A percentile compares a stretch with the other conserved stretches of the same genome.
Evolutionary conservation across 37 sponge, comb jelly and placozoan genomes (phyloP).

Genomic region (Spongia lamella): DNA sequence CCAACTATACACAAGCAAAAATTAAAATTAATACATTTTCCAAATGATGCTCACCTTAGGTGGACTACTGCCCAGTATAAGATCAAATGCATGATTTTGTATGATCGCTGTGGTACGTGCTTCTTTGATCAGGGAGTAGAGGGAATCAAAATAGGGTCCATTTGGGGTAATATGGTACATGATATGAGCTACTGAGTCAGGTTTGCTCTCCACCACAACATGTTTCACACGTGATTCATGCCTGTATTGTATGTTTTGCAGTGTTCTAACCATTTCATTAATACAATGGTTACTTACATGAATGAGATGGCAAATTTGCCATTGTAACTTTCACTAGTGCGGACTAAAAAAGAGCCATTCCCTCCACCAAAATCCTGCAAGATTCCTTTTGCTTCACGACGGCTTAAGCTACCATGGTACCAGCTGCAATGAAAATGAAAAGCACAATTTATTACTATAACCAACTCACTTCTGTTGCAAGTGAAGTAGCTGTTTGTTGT

Average conservation of each 20-base stretch:
- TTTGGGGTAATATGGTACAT: slow-evolving; percentile 75
- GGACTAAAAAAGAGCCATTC: slow-evolving; percentile 72
- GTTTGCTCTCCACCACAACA: slow-evolving; percentile 69
- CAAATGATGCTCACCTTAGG: slow-evolving; percentile 48
- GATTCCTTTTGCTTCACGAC: slow-evolving; percentile 68
- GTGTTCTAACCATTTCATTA: background rate
- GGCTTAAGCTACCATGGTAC: slow-evolving; percentile 64
- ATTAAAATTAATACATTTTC: background rate
- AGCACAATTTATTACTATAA: background rate
- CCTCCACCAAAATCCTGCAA: slow-evolving; percentile 72
- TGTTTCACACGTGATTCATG: slow-evolving; percentile 71
- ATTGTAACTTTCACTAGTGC: slow-evolving; percentile 74
- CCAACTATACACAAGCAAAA: slow-evolving; percentile 30
- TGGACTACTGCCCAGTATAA: slow-evolving; percentile 54
- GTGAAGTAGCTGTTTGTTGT: slow-evolving; percentile 60
- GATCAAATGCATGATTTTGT: slow-evolving; percentile 70
- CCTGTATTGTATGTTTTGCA: slow-evolving; percentile 27
- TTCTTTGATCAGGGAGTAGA: slow-evolving; percentile 67
- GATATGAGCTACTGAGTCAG: slow-evolving; percentile 63
- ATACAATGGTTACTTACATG: slow-evolving; percentile 72
- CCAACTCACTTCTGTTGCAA: slow-evolving; percentile 51
- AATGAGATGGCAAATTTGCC: slow-evolving; percentile 86
- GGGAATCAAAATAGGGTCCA: slow-evolving; percentile 66
- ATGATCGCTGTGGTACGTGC: slow-evolving; percentile 58
- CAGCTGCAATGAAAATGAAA: slow-evolving; percentile 44